Conservation (phyloP, 2,888 invertebrate species). For the Bruchidius siliquastri region DNA sequence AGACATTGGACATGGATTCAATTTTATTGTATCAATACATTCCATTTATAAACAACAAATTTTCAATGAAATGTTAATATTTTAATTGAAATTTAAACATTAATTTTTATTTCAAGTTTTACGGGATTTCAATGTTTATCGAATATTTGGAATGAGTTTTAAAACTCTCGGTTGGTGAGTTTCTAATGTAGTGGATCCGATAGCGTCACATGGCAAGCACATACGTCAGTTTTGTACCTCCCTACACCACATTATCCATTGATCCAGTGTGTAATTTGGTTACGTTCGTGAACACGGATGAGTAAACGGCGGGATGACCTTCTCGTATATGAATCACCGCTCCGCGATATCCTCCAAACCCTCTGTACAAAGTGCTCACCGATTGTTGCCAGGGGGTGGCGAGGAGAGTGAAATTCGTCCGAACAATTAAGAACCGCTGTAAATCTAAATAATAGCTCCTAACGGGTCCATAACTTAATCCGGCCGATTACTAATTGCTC, state of each 20-base stretch:
- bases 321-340: neutral
- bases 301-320: neutral
- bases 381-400: constrained; percentile 4
- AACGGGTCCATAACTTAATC: constrained; percentile 40
- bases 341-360: neutral
- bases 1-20: too few species aligned
- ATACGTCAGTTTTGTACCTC: neutral
- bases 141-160: too few species aligned
- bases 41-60: too few species aligned
- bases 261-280: neutral
- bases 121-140: too few species aligned
- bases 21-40: too few species aligned
- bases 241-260: neutral
- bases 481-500: constrained; percentile 30
- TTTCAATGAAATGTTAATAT: too few species aligned
- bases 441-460: constrained; percentile 42
- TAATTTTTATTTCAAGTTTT: too few species aligned
- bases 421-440: constrained; percentile 40
- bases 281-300: neutral
- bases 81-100: too few species aligned
- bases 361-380: neutral
- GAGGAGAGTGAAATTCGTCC: constrained; percentile 32
- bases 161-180: too few species aligned
- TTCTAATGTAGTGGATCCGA: too few species aligned
- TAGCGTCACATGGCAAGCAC: too few species aligned